These are phyloP conservation scores for Agapostemon virescens DNA, from an alignment of 2,888 invertebrate genomes.

Conservation along the genomic window DNA sequence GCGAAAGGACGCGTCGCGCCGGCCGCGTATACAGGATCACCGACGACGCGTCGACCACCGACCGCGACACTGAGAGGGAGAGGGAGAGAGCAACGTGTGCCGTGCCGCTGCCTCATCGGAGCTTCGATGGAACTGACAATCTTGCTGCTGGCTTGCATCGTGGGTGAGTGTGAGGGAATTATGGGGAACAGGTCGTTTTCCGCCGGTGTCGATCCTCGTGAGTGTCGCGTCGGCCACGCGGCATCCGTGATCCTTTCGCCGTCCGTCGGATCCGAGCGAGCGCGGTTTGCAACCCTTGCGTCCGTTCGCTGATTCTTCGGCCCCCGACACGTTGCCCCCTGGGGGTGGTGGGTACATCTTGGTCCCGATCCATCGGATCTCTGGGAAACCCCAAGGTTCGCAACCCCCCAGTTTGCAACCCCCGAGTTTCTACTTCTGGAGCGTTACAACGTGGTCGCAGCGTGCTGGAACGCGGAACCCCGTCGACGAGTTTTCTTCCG, in stretches of 20 bases:
- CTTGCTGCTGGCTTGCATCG: slow-evolving; percentile 69
- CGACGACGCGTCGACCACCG: slow-evolving; percentile 33
- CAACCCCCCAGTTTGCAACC: neutral
- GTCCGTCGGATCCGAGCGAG: neutral
- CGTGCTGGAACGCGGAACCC: neutral
- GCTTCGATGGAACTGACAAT: slow-evolving; percentile 74
- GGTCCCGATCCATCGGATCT: too few species aligned
- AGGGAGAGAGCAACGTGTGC: slow-evolving; percentile 1
- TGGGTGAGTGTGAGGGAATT: slow-evolving; percentile 59
- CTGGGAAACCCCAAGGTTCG: slow-evolving; percentile 10
- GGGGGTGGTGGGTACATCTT: neutral
- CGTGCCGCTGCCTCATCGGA: neutral
- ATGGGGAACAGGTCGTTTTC: too few species aligned
- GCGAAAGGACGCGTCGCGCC: slow-evolving; percentile 64
- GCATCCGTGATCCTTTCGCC: neutral
- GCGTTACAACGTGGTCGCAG: neutral
- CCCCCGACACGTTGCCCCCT: neutral
- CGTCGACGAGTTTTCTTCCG: neutral
- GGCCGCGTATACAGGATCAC: slow-evolving; percentile 50
- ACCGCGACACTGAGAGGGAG: slow-evolving; percentile 25
- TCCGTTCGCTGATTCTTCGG: neutral
- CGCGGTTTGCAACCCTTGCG: neutral
- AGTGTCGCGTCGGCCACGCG: neutral
- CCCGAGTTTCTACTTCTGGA: neutral
- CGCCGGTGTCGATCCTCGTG: neutral